Evolutionary conservation across 37 sponge, comb jelly and placozoan genomes (phyloP).

Genomic region (Diacarnus erythraeanus): DNA sequence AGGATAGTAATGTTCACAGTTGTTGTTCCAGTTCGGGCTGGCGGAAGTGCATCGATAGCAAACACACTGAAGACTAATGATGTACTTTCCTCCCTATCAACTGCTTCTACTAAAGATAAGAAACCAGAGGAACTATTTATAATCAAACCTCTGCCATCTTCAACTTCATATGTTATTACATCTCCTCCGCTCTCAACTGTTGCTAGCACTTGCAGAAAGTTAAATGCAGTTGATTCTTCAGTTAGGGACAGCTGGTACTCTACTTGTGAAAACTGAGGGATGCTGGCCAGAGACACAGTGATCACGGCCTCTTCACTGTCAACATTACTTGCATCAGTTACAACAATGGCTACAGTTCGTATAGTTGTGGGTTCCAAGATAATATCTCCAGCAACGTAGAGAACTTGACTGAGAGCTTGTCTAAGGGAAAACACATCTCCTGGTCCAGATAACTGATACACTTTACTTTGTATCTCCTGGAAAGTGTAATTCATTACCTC

Average conservation of each 20-base stretch:
- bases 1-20: constrained; percentile 58
- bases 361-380: constrained; percentile 1
- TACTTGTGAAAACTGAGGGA: constrained; percentile 40
- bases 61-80: constrained; percentile 46
- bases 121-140: constrained; percentile 39
- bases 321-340: constrained; percentile 34
- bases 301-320: constrained; percentile 32
- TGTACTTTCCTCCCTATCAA: constrained; percentile 48
- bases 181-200: constrained; percentile 61
- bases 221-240: constrained; percentile 17
- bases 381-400: constrained; percentile 23
- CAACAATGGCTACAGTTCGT: constrained; percentile 35
- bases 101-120: constrained; percentile 31
- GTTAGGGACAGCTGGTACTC: constrained; percentile 22
- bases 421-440: not conserved
- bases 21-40: constrained; percentile 72
- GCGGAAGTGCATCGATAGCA: constrained; percentile 68
- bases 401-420: constrained; percentile 21
- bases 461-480: not conserved
- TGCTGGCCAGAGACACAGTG: constrained; percentile 56
- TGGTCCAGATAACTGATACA: constrained; percentile 5
- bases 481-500: constrained; percentile 27
- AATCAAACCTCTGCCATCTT: constrained; percentile 27
- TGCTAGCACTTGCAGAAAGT: constrained; percentile 61
- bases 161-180: constrained; percentile 29